phyloP scores from a whole-genome alignment of 2,113 vertebrate genomes.

The Hyperoodon ampullatus region DNA sequence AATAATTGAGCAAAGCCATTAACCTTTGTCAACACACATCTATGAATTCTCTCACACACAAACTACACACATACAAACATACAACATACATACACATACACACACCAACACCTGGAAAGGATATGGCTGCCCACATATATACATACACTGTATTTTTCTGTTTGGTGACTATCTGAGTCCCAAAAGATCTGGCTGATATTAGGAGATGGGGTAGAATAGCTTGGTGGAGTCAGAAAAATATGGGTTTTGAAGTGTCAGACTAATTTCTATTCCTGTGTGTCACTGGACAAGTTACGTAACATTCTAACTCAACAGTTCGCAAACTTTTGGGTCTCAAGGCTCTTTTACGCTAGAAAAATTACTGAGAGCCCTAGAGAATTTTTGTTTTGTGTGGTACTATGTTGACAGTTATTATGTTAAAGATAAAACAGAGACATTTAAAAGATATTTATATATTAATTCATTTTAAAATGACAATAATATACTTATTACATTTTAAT shows the following conservation, averaged over 20 bases:
- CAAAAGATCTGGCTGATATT: not conserved
- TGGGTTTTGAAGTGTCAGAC: not conserved
- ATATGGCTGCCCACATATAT: not conserved
- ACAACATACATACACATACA: not conserved
- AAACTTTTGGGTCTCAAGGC: not conserved
- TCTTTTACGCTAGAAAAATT: not conserved
- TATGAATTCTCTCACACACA: not conserved
- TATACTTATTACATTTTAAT: not conserved
- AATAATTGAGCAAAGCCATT: not conserved
- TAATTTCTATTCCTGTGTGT: not conserved
- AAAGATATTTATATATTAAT: not conserved
- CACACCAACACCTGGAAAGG: not conserved
- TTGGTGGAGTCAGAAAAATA: not conserved
- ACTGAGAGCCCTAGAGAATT: not conserved
- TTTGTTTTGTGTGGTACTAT: not conserved
- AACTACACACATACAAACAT: not conserved
- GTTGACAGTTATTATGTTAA: not conserved
- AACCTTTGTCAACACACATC: not conserved
- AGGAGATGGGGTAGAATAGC: not conserved
- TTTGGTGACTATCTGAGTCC: not conserved
- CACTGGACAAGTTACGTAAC: not conserved
- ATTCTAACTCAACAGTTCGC: not conserved
- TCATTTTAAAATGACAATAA: not conserved
- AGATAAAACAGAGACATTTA: not conserved
- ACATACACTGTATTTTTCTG: not conserved